Evolutionary conservation across 92 coral and sea anemone species (phyloP).

Genomic region (Scolanthus callimorphus): DNA sequence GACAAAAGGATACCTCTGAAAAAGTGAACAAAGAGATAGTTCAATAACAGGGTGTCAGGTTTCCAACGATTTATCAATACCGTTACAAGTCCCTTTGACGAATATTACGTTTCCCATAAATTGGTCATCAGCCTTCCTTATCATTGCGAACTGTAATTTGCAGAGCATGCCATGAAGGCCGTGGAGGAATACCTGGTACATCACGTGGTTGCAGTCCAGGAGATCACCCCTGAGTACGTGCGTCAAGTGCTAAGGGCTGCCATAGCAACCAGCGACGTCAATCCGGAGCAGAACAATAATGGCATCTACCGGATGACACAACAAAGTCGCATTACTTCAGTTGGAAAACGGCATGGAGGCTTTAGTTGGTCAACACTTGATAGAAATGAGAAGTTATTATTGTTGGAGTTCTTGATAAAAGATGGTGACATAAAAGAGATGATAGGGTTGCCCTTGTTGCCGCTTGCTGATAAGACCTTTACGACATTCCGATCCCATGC

Average conservation of each 20-base stretch:
- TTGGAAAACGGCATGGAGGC: background rate
- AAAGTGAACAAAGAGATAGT: no score
- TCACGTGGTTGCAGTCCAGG: constrained; percentile 35
- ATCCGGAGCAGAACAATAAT: background rate
- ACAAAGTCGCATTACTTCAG: background rate
- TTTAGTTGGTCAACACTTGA: constrained; percentile 40
- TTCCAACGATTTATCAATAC: no score
- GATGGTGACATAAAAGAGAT: constrained; percentile 63
- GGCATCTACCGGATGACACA: background rate
- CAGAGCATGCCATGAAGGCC: constrained; percentile 71
- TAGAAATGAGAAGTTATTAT: constrained; percentile 49
- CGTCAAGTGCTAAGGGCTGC: constrained; percentile 47
- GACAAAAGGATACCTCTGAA: no score
- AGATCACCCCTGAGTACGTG: constrained; percentile 72
- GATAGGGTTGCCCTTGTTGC: constrained; percentile 81
- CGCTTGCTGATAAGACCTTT: constrained; percentile 75
- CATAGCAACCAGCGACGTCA: background rate
- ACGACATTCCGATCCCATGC: constrained; percentile 50
- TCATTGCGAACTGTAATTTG: no score
- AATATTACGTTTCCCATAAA: no score
- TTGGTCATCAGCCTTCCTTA: no score
- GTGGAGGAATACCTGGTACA: constrained; percentile 55
- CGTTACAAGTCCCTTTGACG: no score
- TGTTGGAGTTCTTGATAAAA: constrained; percentile 71
- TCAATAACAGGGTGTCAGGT: no score